These are phyloP conservation scores for Helobdella robusta DNA, from an alignment of 2,888 invertebrate species.

Conservation along the genomic window DNA sequence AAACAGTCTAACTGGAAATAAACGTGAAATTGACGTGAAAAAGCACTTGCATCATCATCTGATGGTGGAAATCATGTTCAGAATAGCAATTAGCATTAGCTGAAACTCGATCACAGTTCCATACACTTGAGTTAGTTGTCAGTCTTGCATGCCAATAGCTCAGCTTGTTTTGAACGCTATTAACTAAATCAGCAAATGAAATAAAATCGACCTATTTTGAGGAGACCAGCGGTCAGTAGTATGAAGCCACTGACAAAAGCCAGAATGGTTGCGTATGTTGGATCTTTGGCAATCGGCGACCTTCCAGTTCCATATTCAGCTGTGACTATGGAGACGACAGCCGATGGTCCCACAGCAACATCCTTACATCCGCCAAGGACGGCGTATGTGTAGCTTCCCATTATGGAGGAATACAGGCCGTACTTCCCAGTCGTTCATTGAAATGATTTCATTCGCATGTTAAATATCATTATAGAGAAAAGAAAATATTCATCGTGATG, in stretches of 20 bases:
- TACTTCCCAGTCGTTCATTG: not conserved
- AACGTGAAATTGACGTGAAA: too few species aligned
- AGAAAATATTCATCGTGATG: too few species aligned
- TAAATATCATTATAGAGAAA: too few species aligned
- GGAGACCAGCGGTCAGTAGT: conserved; percentile 10
- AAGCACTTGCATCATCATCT: too few species aligned
- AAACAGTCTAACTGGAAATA: too few species aligned
- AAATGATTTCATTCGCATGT: not conserved
- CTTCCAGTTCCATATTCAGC: conserved; percentile 24
- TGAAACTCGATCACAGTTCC: too few species aligned
- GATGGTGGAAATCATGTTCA: too few species aligned
- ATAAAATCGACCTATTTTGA: conserved; percentile 18
- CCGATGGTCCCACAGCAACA: conserved; percentile 23
- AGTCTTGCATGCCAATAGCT: too few species aligned
- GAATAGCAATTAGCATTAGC: too few species aligned
- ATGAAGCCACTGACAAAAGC: conserved; percentile 25
- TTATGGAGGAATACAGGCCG: conserved; percentile 26
- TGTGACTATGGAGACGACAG: conserved; percentile 18
- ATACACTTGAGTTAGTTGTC: too few species aligned
- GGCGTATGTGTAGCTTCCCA: conserved; percentile 25
- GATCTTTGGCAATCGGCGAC: conserved; percentile 6
- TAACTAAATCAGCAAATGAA: too few species aligned
- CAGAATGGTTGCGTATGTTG: conserved; percentile 25
- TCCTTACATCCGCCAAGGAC: conserved; percentile 23
- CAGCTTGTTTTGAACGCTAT: too few species aligned